Evolutionary conservation across 2,888 invertebrate species (phyloP).

Genomic region (Drosophila emarginata): DNA sequence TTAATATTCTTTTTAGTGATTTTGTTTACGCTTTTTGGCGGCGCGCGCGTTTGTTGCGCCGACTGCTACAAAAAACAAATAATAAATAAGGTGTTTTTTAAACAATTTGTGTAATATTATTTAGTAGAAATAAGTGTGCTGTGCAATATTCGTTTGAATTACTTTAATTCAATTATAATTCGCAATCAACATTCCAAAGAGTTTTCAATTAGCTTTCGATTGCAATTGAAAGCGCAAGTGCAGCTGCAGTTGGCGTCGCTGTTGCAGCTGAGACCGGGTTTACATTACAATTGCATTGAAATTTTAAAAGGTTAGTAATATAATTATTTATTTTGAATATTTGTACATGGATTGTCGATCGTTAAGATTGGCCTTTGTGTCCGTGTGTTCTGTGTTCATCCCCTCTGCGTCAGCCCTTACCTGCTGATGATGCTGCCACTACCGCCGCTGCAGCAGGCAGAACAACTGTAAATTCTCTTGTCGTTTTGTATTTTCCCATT

Average conservation of each 20-base stretch:
- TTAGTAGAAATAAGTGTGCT: background rate
- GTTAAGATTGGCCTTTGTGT: no score
- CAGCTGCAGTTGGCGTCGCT: constrained; percentile 7
- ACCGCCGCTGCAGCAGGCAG: background rate
- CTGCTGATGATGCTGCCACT: background rate
- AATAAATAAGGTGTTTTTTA: background rate
- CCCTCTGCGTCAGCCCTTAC: background rate
- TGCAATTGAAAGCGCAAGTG: constrained; percentile 68
- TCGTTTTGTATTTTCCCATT: background rate
- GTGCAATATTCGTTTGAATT: background rate
- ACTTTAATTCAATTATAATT: constrained; percentile 11
- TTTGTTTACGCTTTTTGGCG: constrained; percentile 12
- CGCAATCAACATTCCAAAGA: constrained; percentile 51
- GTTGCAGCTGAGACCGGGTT: constrained; percentile 13
- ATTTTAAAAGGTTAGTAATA: constrained; percentile 1
- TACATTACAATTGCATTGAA: constrained; percentile 65
- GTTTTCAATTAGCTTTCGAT: constrained; percentile 7
- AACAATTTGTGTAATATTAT: background rate
- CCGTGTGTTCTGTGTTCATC: background rate
- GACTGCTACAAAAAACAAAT: constrained; percentile 37
- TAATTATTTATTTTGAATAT: no score
- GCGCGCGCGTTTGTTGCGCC: constrained; percentile 66
- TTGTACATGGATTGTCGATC: background rate
- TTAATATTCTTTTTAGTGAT: background rate
- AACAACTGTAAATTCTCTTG: constrained; percentile 1